Conservation (phyloP, 2,888 invertebrate species). For the Microplitis deprimator region DNA sequence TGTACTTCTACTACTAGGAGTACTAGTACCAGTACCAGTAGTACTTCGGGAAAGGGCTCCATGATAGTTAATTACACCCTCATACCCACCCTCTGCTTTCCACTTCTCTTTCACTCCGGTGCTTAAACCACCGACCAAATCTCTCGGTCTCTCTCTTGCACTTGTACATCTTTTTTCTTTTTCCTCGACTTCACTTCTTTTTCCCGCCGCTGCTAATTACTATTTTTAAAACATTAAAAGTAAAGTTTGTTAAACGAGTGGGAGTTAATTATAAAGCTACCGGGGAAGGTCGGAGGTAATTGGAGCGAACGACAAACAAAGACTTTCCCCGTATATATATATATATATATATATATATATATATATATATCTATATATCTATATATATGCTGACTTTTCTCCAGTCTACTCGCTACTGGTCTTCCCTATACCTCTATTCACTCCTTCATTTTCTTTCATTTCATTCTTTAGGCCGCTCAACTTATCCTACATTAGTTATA, state of each 20-base stretch:
- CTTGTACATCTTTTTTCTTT: slow-evolving; percentile 53
- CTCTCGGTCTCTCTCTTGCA: slow-evolving; percentile 34
- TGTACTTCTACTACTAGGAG: slow-evolving; percentile 55
- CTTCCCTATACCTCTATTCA: slow-evolving; percentile 40
- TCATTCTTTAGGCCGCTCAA: slow-evolving; percentile 25
- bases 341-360: slow-evolving; percentile 7
- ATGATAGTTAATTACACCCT: slow-evolving; percentile 71
- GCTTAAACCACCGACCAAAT: slow-evolving; percentile 33
- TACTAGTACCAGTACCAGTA: background rate
- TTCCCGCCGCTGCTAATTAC: slow-evolving; percentile 69
- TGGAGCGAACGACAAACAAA: slow-evolving; percentile 72
- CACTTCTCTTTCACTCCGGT: slow-evolving; percentile 35
- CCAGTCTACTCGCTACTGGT: slow-evolving; percentile 44
- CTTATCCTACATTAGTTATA: background rate
- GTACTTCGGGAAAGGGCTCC: slow-evolving; percentile 63
- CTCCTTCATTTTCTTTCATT: slow-evolving; percentile 22
- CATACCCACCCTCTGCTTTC: slow-evolving; percentile 43
- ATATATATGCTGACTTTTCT: slow-evolving; percentile 49
- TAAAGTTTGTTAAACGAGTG: slow-evolving; percentile 72
- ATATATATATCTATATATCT: background rate
- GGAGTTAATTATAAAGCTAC: slow-evolving; percentile 71
- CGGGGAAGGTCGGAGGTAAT: slow-evolving; percentile 67
- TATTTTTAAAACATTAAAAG: slow-evolving; percentile 72
- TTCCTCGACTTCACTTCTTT: slow-evolving; percentile 53
- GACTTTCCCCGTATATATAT: slow-evolving; percentile 51